phyloP scores from a whole-genome alignment of 2,888 invertebrate species.

The Tiliacea aurago region DNA sequence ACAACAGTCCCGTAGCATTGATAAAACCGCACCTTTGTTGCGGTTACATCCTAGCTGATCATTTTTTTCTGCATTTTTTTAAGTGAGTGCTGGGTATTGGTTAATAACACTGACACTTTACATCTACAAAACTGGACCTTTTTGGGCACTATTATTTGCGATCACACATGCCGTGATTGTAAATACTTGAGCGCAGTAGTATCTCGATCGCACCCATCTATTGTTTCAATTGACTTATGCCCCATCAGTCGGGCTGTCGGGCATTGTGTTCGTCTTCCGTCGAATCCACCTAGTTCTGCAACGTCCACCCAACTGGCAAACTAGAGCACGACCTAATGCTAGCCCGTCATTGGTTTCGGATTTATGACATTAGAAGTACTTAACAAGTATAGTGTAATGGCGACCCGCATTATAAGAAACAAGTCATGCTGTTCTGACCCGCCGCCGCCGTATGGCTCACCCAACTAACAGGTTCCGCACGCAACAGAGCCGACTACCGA shows the following conservation, averaged over 20 bases:
- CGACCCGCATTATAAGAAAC: conserved; percentile 64
- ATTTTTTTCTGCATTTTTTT: not conserved
- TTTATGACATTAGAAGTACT: conserved; percentile 26
- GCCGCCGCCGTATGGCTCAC: conserved; percentile 56
- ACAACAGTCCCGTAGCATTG: not conserved
- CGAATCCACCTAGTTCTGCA: conserved; percentile 60
- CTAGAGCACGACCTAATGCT: conserved; percentile 50
- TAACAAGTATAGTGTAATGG: conserved; percentile 48
- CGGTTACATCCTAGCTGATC: not conserved
- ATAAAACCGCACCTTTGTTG: conserved; percentile 6
- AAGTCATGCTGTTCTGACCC: conserved; percentile 58
- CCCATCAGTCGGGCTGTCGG: conserved; percentile 75
- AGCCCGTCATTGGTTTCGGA: conserved; percentile 24
- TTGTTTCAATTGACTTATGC: conserved; percentile 85
- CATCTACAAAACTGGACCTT: not conserved
- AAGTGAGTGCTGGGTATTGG: not conserved
- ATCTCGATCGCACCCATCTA: conserved; percentile 81
- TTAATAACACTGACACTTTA: not conserved
- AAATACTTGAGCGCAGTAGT: conserved; percentile 34
- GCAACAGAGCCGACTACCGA: conserved; percentile 64
- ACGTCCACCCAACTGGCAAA: conserved; percentile 60
- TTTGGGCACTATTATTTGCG: conserved; percentile 14
- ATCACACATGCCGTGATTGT: conserved; percentile 31
- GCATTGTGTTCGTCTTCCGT: conserved; percentile 78
- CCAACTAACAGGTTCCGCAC: conserved; percentile 74